These are phyloP conservation scores for Heliopora coerulea DNA, from an alignment of 92 coral and sea anemone genomes.

Conservation along the genomic window DNA sequence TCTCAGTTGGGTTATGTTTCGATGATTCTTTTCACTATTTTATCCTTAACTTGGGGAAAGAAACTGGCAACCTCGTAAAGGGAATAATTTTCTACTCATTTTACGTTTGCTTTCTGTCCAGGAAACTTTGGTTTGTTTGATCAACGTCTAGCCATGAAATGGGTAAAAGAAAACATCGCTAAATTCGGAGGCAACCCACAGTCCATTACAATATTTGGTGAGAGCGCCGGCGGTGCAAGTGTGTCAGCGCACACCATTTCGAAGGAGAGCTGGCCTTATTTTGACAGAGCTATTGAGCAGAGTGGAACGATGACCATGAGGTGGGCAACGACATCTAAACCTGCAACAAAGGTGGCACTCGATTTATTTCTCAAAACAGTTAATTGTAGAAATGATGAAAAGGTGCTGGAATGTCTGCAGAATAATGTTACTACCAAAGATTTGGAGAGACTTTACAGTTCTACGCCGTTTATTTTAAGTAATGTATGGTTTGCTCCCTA, in stretches of 20 bases:
- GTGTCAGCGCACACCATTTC: conserved; percentile 25
- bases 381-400: neutral
- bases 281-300: conserved; percentile 20
- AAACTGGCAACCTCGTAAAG: too few species aligned
- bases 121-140: conserved; percentile 32
- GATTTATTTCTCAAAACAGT: neutral
- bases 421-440: neutral
- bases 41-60: too few species aligned
- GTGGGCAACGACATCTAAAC: conserved; percentile 5
- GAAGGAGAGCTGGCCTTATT: conserved; percentile 10
- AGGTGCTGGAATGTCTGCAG: neutral
- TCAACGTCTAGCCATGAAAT: conserved; percentile 41
- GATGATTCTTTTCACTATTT: too few species aligned
- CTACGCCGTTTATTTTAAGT: neutral
- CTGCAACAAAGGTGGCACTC: neutral
- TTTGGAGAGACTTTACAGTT: neutral
- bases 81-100: too few species aligned
- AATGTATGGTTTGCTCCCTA: neutral
- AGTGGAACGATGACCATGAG: conserved; percentile 14
- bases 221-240: conserved; percentile 24
- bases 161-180: conserved; percentile 33
- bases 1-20: too few species aligned
- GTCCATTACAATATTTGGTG: conserved; percentile 25
- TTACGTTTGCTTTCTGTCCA: neutral
- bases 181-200: conserved; percentile 30